phyloP scores from a whole-genome alignment of 2,113 vertebrate genomes.

The Zosterops hypoxanthus region DNA sequence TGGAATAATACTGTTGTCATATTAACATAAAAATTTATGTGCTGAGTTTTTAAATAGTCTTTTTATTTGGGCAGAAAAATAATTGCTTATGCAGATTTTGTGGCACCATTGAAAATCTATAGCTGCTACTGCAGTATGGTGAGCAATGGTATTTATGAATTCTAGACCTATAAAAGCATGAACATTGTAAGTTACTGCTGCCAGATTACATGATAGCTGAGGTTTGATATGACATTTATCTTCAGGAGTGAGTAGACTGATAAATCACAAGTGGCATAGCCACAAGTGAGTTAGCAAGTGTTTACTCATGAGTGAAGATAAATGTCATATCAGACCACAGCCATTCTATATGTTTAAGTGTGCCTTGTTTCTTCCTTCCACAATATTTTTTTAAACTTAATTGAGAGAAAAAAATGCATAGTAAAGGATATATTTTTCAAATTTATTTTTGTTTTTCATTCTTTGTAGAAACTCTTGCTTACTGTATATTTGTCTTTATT shows the following conservation, averaged over 20 bases:
- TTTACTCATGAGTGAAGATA: conserved; percentile 73
- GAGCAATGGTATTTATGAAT: not conserved
- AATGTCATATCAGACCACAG: conserved; percentile 60
- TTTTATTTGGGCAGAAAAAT: not conserved
- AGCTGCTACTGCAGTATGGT: not conserved
- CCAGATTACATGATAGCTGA: conserved; percentile 66
- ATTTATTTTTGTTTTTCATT: not conserved
- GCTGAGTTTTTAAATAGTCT: not conserved
- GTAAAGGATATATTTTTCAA: not conserved
- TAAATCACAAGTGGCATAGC: conserved; percentile 73
- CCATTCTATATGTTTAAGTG: not conserved
- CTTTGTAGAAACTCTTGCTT: not conserved
- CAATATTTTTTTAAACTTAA: not conserved
- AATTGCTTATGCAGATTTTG: not conserved
- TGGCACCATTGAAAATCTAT: not conserved
- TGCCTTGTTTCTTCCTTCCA: not conserved
- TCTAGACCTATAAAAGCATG: conserved; percentile 34
- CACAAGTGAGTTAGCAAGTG: conserved; percentile 71
- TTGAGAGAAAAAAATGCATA: not conserved
- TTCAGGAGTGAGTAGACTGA: conserved; percentile 69
- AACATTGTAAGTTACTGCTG: conserved; percentile 56
- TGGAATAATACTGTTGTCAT: not conserved
- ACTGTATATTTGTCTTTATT: not conserved
- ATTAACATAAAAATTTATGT: not conserved
- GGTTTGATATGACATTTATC: conserved; percentile 74